Percentiles rank a stretch among this genome's conserved stretches.
phyloP scores from a whole-genome alignment of 1,140 invertebrate species.

The Lysiphlebus fabarum region DNA sequence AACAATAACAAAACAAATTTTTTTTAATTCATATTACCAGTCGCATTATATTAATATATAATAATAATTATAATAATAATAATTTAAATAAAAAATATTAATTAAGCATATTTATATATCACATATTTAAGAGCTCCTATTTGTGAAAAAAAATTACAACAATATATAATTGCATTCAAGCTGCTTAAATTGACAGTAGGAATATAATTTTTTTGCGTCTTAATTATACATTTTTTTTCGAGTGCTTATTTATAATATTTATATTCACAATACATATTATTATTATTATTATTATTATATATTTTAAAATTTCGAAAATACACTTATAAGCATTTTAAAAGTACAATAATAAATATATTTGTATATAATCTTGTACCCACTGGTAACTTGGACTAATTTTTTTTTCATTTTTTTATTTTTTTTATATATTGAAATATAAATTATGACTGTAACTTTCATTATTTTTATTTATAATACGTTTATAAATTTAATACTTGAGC shows the following conservation, averaged over 20 bases:
- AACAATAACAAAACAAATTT: not conserved
- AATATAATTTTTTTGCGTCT: slow-evolving; percentile 22
- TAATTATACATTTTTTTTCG: not conserved
- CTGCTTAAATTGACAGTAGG: slow-evolving; percentile 33
- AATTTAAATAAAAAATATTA: slow-evolving; percentile 13
- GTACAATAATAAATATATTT: slow-evolving; percentile 17
- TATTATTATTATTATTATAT: slow-evolving; percentile 9
- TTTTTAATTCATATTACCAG: not conserved
- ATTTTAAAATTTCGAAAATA: slow-evolving; percentile 26
- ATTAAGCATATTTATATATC: slow-evolving; percentile 22
- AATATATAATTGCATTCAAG: slow-evolving; percentile 14
- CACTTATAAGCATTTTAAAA: slow-evolving; percentile 27
- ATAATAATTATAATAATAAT: slow-evolving; percentile 8
- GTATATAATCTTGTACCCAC: slow-evolving; percentile 1
- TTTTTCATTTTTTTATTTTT: not conserved
- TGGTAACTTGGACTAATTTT: not conserved
- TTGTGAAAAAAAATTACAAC: slow-evolving; percentile 5
- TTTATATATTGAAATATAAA: slow-evolving; percentile 11
- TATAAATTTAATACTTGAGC: slow-evolving; percentile 11
- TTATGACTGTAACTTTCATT: slow-evolving; percentile 22
- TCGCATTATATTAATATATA: slow-evolving; percentile 3
- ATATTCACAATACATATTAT: slow-evolving; percentile 3
- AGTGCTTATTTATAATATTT: too few relatives aligned
- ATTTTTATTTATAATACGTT: slow-evolving; percentile 2
- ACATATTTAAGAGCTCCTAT: slow-evolving; percentile 23